Percentiles rank a stretch among this genome's conserved stretches.
Conservation (phyloP, 2,113 vertebrate genomes). For the Pao palembangensis region DNA sequence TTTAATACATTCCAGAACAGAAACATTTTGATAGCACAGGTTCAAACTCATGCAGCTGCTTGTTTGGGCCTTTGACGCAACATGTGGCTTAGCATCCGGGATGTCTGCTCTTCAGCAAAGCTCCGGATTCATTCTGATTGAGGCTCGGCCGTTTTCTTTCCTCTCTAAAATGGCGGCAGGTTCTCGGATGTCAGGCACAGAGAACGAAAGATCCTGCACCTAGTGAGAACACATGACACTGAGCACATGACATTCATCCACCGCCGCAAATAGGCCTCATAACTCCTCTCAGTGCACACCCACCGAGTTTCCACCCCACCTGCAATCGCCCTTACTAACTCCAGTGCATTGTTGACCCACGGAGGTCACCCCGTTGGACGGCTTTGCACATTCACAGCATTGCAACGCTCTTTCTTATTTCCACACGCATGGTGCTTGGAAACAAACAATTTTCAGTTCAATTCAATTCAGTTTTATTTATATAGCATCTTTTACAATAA, state of each 20-base stretch:
- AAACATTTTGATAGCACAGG: no score
- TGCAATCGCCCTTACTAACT: slow-evolving; percentile 31
- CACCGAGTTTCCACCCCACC: slow-evolving; percentile 61
- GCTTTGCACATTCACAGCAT: slow-evolving; percentile 28
- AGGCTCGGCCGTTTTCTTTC: not conserved
- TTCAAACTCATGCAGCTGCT: not conserved
- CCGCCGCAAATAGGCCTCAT: not conserved
- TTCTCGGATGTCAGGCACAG: no score
- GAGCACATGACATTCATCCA: slow-evolving; percentile 24
- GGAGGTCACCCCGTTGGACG: slow-evolving; percentile 7
- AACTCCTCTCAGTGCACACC: slow-evolving; percentile 1
- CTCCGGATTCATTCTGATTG: not conserved
- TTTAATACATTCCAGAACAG: no score
- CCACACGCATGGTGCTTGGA: slow-evolving; percentile 35
- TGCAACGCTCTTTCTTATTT: not conserved
- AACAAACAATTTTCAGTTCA: no score
- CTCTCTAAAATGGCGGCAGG: no score
- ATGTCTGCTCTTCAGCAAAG: no score
- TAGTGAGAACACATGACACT: slow-evolving; percentile 16
- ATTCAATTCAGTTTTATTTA: no score
- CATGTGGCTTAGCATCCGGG: no score
- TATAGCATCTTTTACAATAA: no score
- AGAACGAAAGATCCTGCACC: no score
- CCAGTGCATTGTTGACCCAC: slow-evolving; percentile 20
- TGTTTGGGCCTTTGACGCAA: no score